Evolutionary conservation across 2,797 vertebrate genomes (phyloP).

Genomic region (Sarcophilus harrisii): DNA sequence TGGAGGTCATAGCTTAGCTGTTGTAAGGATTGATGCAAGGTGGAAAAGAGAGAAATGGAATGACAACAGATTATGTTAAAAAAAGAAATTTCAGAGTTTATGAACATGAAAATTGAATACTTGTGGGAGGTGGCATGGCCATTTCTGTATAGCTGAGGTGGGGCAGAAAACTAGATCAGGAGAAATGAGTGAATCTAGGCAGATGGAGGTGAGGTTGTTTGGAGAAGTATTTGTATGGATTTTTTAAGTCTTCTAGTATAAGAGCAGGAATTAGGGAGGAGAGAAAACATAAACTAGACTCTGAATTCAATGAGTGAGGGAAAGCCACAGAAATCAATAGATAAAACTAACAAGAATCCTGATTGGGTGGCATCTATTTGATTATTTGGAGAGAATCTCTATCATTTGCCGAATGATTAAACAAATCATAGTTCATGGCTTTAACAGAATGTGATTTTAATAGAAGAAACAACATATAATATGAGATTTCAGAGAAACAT

Average conservation of each 20-base stretch:
- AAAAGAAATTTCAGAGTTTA: background rate
- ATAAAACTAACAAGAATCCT: background rate
- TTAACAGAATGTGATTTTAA: background rate
- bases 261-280: background rate
- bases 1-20: background rate
- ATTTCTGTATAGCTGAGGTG: background rate
- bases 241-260: background rate
- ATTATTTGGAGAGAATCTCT: background rate
- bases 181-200: background rate
- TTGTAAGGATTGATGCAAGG: background rate
- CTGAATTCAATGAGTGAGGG: background rate
- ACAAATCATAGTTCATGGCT: background rate
- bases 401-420: background rate
- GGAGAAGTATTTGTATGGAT: background rate
- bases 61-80: background rate
- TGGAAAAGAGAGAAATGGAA: background rate
- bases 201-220: background rate
- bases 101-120: background rate
- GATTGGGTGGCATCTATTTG: background rate
- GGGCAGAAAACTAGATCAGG: background rate
- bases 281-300: background rate
- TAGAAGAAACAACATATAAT: background rate
- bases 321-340: background rate
- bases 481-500: background rate
- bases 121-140: background rate